Conservation (phyloP, 2,888 invertebrate genomes). For the Odontocolon sp. region DNA sequence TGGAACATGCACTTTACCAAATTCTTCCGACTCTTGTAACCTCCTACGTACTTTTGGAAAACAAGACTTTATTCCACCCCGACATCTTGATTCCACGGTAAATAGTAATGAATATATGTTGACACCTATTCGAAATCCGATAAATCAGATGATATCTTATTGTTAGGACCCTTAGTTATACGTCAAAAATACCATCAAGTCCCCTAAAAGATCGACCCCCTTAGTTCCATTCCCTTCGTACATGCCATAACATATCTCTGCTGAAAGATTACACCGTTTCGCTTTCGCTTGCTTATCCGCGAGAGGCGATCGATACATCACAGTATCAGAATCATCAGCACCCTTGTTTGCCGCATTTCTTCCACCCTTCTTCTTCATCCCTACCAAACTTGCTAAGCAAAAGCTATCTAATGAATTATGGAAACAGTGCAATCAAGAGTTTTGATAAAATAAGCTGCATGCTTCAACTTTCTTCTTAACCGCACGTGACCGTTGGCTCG, state of each 20-base stretch:
- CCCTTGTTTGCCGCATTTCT: neutral
- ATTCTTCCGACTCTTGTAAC: neutral
- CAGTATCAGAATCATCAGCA: neutral
- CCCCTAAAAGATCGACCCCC: neutral
- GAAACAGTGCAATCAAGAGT: conserved; percentile 30
- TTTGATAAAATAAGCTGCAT: neutral
- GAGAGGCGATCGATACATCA: conserved; percentile 6
- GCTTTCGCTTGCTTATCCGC: conserved; percentile 38
- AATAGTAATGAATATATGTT: neutral
- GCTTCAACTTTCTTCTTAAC: conserved; percentile 2
- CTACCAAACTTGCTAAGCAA: neutral
- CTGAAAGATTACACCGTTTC: conserved; percentile 60
- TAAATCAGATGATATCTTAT: conserved; percentile 54
- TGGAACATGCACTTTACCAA: conserved; percentile 16
- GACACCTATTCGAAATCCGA: conserved; percentile 27
- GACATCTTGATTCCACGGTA: neutral
- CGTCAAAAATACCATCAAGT: neutral
- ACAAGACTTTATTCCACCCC: neutral
- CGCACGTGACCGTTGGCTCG: conserved; percentile 3
- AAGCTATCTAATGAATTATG: conserved; percentile 24
- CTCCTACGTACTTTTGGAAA: neutral
- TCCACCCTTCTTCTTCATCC: conserved; percentile 35
- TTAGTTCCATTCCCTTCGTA: neutral
- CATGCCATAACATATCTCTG: conserved; percentile 2
- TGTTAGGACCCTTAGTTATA: conserved; percentile 32